phyloP scores from a whole-genome alignment of 2,797 vertebrate species.

The Argentina silus region DNA sequence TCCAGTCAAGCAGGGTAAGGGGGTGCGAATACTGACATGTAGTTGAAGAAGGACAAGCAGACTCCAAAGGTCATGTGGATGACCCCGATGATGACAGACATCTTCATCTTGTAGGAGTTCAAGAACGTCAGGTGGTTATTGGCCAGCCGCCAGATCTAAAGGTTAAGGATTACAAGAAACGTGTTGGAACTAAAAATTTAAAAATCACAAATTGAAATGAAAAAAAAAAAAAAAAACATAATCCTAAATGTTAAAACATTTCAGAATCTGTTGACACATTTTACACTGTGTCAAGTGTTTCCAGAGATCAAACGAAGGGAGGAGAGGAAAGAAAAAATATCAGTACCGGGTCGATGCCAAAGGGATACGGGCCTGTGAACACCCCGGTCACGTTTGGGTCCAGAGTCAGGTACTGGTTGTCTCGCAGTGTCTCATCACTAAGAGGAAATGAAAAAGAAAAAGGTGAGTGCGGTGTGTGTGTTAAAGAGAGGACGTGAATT shows the following conservation, averaged over 20 bases:
- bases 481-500: too few relatives aligned
- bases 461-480: neutral
- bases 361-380: constrained; percentile 89
- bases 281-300: too few relatives aligned
- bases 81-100: constrained; percentile 92
- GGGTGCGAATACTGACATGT: constrained; percentile 73
- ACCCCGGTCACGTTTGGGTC: constrained; percentile 84
- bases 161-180: too few relatives aligned
- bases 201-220: too few relatives aligned
- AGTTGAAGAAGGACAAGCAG: constrained; percentile 89
- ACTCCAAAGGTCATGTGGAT: constrained; percentile 95
- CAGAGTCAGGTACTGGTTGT: constrained; percentile 75
- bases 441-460: neutral
- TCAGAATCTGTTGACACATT: too few relatives aligned
- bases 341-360: constrained; percentile 93
- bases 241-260: too few relatives aligned
- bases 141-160: constrained; percentile 90
- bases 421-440: constrained; percentile 46
- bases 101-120: constrained; percentile 99
- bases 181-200: too few relatives aligned
- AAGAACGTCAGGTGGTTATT: constrained; percentile 92
- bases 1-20: too few relatives aligned
- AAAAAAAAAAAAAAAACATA: too few relatives aligned
- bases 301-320: neutral
- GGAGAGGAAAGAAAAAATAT: constrained; percentile 50